Percentiles rank a stretch among this genome's conserved stretches.
Evolutionary conservation across 2,888 invertebrate genomes (phyloP).

Genomic region (Campaea margaritaria): DNA sequence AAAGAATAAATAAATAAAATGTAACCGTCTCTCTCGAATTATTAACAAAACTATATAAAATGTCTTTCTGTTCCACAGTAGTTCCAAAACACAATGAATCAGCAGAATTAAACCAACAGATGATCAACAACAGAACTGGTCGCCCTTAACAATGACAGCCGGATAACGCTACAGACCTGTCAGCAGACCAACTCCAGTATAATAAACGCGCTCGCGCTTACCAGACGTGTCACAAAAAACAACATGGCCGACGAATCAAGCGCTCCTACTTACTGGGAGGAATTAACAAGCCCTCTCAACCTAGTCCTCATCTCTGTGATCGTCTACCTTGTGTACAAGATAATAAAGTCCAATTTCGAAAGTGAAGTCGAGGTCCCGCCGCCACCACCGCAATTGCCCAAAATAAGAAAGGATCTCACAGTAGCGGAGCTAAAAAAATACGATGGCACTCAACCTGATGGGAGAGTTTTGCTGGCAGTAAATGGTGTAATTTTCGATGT

Average conservation of each 20-base stretch:
- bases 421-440: slow-evolving; percentile 93
- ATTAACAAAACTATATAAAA: neutral
- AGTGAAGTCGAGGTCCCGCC: slow-evolving; percentile 65
- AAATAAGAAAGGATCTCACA: slow-evolving; percentile 95
- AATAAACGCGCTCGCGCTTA: slow-evolving; percentile 47
- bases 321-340: slow-evolving; percentile 86
- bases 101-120: slow-evolving; percentile 15
- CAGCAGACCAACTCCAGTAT: slow-evolving; percentile 26
- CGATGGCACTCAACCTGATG: slow-evolving; percentile 93
- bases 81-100: slow-evolving; percentile 10
- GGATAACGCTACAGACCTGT: slow-evolving; percentile 50
- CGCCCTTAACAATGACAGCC: slow-evolving; percentile 54
- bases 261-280: slow-evolving; percentile 71
- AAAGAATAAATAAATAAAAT: too few relatives aligned
- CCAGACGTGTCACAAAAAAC: slow-evolving; percentile 46
- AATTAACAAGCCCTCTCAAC: slow-evolving; percentile 75
- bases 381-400: slow-evolving; percentile 87
- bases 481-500: slow-evolving; percentile 98
- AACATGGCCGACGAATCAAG: slow-evolving; percentile 48
- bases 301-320: slow-evolving; percentile 71
- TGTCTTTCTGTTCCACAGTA: neutral
- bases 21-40: too few relatives aligned
- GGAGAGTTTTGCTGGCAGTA: slow-evolving; percentile 95
- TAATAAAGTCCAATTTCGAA: slow-evolving; percentile 81
- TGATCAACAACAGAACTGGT: slow-evolving; percentile 36